Conservation (phyloP, 2,113 vertebrate genomes). For the Chaenocephalus aceratus region DNA sequence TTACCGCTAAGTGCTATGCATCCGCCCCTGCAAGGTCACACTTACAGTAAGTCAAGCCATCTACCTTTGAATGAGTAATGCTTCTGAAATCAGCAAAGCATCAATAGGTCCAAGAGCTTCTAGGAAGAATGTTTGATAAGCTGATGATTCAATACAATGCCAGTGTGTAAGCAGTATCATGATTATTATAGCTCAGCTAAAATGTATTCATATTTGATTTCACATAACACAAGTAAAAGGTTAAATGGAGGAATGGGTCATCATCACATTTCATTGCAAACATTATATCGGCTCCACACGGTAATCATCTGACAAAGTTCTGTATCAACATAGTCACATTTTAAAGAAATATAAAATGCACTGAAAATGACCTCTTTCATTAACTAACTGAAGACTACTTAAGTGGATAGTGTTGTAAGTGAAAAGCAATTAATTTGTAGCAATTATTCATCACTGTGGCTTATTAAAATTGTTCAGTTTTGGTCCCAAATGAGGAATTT, state of each 20-base stretch:
- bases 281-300: neutral
- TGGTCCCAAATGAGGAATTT: constrained; percentile 63
- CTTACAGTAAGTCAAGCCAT: constrained; percentile 32
- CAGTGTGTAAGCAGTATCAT: constrained; percentile 39
- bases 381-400: constrained; percentile 52
- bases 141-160: constrained; percentile 45
- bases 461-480: constrained; percentile 64
- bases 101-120: constrained; percentile 22
- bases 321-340: constrained; percentile 17
- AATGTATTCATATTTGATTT: constrained; percentile 40
- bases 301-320: constrained; percentile 12
- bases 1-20: constrained; percentile 40
- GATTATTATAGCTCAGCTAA: constrained; percentile 53
- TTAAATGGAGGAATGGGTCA: constrained; percentile 11
- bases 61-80: constrained; percentile 49
- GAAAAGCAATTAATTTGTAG: constrained; percentile 68
- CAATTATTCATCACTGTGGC: constrained; percentile 62
- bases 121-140: constrained; percentile 53
- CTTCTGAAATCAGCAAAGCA: constrained; percentile 52
- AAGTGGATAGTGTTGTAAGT: constrained; percentile 50
- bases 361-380: constrained; percentile 47
- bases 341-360: constrained; percentile 24
- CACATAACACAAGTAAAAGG: constrained; percentile 23
- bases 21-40: constrained; percentile 41
- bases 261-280: constrained; percentile 21